Evolutionary conservation across 2,888 invertebrate species (phyloP).

Genomic region (Branchellion lobata): DNA sequence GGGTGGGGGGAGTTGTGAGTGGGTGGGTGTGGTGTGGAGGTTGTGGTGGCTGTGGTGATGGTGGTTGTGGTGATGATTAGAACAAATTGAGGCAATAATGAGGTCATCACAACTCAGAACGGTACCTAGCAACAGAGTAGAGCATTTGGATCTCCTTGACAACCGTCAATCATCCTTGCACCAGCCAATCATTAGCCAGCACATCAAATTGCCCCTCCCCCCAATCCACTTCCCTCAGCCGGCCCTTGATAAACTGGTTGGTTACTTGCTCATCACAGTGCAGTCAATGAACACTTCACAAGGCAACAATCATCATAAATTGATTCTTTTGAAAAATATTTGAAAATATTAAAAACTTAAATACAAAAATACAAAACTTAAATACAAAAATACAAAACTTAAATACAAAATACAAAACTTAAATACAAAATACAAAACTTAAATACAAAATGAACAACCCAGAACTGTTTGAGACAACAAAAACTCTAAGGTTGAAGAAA

Average conservation of each 20-base stretch:
- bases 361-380: too few species aligned
- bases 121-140: not conserved
- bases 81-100: too few species aligned
- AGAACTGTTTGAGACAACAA: too few species aligned
- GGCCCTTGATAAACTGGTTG: not conserved
- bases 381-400: not conserved
- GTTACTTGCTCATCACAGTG: not conserved
- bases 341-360: not conserved
- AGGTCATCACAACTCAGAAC: too few species aligned
- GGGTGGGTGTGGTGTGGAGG: not conserved
- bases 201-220: conserved; percentile 27
- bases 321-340: not conserved
- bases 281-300: too few species aligned
- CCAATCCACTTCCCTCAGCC: conserved; percentile 27
- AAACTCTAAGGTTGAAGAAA: too few species aligned
- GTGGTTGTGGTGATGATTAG: not conserved
- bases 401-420: not conserved
- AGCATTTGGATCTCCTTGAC: not conserved
- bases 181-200: conserved; percentile 6
- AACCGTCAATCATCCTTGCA: not conserved
- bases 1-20: not conserved
- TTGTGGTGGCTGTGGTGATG: not conserved
- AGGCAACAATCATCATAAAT: too few species aligned
- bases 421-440: not conserved
- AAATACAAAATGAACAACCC: too few species aligned